Evolutionary conservation across 2,113 vertebrate genomes (phyloP).

Genomic region (Macquaria australasica): DNA sequence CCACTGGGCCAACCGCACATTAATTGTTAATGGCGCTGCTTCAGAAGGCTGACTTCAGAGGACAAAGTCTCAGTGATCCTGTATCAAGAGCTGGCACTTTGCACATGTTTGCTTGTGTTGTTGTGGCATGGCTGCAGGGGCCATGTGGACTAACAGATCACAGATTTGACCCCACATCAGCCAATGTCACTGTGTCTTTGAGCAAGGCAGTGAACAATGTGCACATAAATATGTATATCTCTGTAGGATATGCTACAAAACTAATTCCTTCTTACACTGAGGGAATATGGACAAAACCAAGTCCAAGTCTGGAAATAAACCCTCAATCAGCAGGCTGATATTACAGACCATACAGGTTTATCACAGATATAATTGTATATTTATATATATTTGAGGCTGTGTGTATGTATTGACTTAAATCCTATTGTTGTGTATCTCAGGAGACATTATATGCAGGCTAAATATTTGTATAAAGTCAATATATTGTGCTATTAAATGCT

Average conservation of each 20-base stretch:
- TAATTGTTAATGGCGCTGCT: constrained; percentile 30
- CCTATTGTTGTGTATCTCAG: no score
- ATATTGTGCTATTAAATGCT: neutral
- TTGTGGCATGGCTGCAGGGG: neutral
- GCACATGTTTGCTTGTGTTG: neutral
- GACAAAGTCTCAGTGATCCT: constrained; percentile 39
- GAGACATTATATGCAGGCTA: neutral
- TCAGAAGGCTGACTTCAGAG: neutral
- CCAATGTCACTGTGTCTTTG: neutral
- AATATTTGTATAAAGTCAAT: neutral
- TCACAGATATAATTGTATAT: no score
- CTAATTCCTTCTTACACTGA: no score
- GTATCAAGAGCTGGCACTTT: neutral
- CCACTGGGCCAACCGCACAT: constrained; percentile 10
- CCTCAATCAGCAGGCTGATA: no score
- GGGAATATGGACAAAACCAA: no score
- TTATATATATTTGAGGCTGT: no score
- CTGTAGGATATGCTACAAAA: no score
- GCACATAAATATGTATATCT: neutral
- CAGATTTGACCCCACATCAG: neutral
- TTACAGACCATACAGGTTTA: no score
- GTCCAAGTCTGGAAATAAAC: no score
- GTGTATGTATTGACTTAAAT: no score
- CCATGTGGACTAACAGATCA: neutral
- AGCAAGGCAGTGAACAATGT: neutral